phyloP scores from a whole-genome alignment of 2,888 invertebrate genomes.

The Aplocera efformata region DNA sequence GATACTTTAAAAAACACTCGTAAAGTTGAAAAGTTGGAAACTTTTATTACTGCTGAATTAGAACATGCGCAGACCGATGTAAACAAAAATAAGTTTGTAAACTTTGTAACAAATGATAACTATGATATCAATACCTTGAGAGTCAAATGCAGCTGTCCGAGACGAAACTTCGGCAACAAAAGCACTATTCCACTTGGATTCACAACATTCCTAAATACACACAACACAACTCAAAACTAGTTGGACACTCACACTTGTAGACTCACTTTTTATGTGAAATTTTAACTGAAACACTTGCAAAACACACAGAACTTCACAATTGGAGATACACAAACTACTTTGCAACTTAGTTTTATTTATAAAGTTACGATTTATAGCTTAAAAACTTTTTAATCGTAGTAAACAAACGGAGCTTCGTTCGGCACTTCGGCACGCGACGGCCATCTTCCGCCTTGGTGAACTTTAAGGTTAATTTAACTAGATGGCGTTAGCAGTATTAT shows the following conservation, averaged over 20 bases:
- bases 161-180: conserved; percentile 50
- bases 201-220: conserved; percentile 69
- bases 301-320: conserved; percentile 41
- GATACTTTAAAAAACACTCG: conserved; percentile 4
- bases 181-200: conserved; percentile 68
- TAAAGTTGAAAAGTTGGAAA: conserved; percentile 6
- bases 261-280: conserved; percentile 32
- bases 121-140: conserved; percentile 53
- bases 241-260: conserved; percentile 56
- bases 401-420: conserved; percentile 73
- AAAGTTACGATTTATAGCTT: conserved; percentile 42
- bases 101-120: conserved; percentile 39
- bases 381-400: conserved; percentile 68
- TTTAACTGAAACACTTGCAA: conserved; percentile 55
- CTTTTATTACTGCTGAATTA: conserved; percentile 25
- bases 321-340: conserved; percentile 40
- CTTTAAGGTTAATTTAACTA: conserved; percentile 58
- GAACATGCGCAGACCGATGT: conserved; percentile 72
- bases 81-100: conserved; percentile 65
- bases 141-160: conserved; percentile 44
- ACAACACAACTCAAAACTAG: conserved; percentile 28
- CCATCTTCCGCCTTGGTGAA: conserved; percentile 74
- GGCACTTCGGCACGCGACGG: conserved; percentile 61
- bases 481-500: conserved; percentile 47
- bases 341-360: conserved; percentile 44